phyloP scores from a whole-genome alignment of 2,888 invertebrate species.

The Pherbina coryleti region DNA sequence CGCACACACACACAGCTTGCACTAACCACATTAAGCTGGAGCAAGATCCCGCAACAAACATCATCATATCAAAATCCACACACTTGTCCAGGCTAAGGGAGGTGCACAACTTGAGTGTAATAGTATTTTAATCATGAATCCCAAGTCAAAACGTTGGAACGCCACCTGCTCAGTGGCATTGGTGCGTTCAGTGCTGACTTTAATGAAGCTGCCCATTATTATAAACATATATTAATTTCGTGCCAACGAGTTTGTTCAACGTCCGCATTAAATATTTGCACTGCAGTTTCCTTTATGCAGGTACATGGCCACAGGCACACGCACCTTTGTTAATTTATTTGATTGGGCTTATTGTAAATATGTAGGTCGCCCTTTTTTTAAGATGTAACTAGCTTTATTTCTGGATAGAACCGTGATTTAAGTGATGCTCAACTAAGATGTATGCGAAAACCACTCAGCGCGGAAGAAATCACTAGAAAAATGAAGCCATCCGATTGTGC shows the following conservation, averaged over 20 bases:
- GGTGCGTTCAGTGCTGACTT: background rate
- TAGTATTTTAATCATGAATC: conserved; percentile 19
- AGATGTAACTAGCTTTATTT: no score
- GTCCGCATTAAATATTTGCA: conserved; percentile 67
- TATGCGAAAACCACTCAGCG: no score
- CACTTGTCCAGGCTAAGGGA: background rate
- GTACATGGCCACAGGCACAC: conserved; percentile 10
- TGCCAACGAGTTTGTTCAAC: conserved; percentile 44
- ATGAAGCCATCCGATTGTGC: no score
- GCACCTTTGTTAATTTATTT: background rate
- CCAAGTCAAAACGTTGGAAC: background rate
- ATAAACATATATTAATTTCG: conserved; percentile 43
- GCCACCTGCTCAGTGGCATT: background rate
- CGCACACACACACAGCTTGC: background rate
- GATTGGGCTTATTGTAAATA: background rate
- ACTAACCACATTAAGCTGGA: background rate
- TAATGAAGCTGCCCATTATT: conserved; percentile 24
- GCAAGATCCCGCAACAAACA: background rate
- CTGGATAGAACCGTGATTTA: no score
- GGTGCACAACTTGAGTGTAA: conserved; percentile 10
- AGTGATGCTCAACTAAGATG: no score
- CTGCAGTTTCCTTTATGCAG: conserved; percentile 56
- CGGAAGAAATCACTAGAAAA: no score
- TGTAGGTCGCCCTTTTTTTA: background rate
- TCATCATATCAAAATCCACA: background rate